Percentiles rank a stretch among this genome's conserved stretches.
phyloP scores from a whole-genome alignment of 2,113 vertebrate genomes.

The Sturnira hondurensis region DNA sequence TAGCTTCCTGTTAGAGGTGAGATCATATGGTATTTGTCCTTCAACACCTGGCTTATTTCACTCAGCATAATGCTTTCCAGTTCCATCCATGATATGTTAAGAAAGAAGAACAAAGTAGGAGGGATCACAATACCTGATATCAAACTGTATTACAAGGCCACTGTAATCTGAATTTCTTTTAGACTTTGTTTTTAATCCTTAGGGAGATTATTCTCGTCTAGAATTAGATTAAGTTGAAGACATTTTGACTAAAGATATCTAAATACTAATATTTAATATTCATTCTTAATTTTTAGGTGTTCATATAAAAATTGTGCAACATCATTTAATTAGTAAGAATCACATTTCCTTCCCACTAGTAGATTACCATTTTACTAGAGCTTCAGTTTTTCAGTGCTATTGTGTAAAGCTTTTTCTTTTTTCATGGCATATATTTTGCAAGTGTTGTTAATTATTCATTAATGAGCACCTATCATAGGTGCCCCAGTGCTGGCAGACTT shows the following conservation, averaged over 20 bases:
- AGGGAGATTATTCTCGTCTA: background rate
- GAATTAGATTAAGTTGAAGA: background rate
- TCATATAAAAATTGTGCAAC: background rate
- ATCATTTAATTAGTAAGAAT: background rate
- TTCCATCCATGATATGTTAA: no score
- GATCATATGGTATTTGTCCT: no score
- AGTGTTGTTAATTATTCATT: background rate
- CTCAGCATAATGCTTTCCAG: no score
- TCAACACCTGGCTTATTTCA: no score
- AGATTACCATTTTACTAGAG: background rate
- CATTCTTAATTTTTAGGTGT: background rate
- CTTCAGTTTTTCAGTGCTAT: background rate
- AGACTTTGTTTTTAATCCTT: conserved; percentile 5
- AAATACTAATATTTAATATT: background rate
- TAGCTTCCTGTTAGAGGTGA: no score
- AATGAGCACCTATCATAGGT: background rate
- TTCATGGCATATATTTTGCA: background rate
- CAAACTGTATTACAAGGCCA: no score
- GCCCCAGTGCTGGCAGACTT: background rate
- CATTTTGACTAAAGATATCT: background rate
- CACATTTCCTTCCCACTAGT: background rate
- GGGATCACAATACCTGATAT: no score
- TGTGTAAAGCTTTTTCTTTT: background rate
- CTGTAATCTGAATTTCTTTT: conserved; percentile 1
- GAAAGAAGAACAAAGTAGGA: no score